Evolutionary conservation across 2,888 invertebrate species (phyloP), one percentile per base, ranked within the genome.

Genomic region (Eupithecia exiguata): DNA sequence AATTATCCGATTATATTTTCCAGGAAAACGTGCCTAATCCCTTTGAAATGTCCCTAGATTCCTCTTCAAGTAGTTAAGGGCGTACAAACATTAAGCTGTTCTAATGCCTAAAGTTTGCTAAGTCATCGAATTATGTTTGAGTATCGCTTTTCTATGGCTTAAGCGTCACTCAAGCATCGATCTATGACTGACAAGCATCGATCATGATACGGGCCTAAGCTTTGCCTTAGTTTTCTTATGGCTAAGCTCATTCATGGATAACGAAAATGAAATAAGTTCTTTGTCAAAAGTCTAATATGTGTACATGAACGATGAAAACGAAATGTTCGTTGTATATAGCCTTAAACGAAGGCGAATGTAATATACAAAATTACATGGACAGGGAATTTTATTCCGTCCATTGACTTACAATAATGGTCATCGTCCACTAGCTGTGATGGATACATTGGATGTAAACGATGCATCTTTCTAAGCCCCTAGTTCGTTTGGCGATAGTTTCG

Each of bases 341-440:
- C 18, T 35, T 1, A 30, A 35, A 62, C 18, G 6, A 35, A 35
- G 25, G 25, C 18, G 18, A 18, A 35, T 62, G 62, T 35, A 35
- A 62, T 62, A 18, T 62, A n/a, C n/a, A n/a, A n/a, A 35, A 35
- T 30, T 16, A 30, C 25, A 62, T 53, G 68, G 74, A 71, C 49
- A 69, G 30, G 62, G 69, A 72, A 38, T 58, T 14, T 25, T 63
- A 16, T 68, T 70, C 72, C 75, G 75, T 75, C 75, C 75, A 36
- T 16, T 61, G 72, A 70, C 72, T 75, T 46, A 25, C 62, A 5
- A 63, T 43, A 58, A 35, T n/a, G 65, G 53, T 62, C 7, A 62
- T 7, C 25, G 30, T 61, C 35, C 16, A 62, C 62, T 35, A 30
- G 4, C 25, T 25, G 21, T 25, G 21, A 53, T 53, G 21, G 10